phyloP scores from a whole-genome alignment of 2,797 vertebrate genomes.

The Sebastes glaucus region DNA sequence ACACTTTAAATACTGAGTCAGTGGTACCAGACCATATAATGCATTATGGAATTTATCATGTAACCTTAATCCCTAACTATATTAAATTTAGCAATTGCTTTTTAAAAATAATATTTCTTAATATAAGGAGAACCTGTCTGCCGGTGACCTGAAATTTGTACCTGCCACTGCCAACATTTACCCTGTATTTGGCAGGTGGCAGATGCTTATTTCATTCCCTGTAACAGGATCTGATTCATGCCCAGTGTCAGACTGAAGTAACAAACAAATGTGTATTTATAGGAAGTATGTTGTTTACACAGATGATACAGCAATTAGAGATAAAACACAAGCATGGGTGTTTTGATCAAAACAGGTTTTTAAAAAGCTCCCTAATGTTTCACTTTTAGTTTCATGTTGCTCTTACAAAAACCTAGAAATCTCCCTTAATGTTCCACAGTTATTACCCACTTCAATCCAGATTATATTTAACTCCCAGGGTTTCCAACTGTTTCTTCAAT shows the following conservation, averaged over 20 bases:
- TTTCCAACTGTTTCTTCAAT: not conserved
- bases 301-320: conserved; percentile 14
- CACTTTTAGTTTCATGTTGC: conserved; percentile 9
- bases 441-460: not conserved
- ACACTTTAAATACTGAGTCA: too few relatives aligned
- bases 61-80: too few relatives aligned
- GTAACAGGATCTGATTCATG: too few relatives aligned
- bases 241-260: not conserved
- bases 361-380: conserved; percentile 20
- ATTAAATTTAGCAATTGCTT: too few relatives aligned
- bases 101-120: too few relatives aligned
- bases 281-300: conserved; percentile 34
- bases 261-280: conserved; percentile 53
- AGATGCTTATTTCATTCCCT: too few relatives aligned
- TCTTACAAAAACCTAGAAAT: not conserved
- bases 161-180: too few relatives aligned
- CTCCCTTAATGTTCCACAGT: not conserved
- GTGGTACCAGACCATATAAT: too few relatives aligned
- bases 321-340: not conserved
- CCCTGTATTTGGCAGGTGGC: too few relatives aligned
- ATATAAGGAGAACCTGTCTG: too few relatives aligned
- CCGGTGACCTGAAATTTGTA: too few relatives aligned
- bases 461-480: not conserved
- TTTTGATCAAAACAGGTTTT: not conserved
- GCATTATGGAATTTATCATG: too few relatives aligned